Evolutionary conservation across 2,797 vertebrate genomes (phyloP).

Genomic region (Pristis pectinata): DNA sequence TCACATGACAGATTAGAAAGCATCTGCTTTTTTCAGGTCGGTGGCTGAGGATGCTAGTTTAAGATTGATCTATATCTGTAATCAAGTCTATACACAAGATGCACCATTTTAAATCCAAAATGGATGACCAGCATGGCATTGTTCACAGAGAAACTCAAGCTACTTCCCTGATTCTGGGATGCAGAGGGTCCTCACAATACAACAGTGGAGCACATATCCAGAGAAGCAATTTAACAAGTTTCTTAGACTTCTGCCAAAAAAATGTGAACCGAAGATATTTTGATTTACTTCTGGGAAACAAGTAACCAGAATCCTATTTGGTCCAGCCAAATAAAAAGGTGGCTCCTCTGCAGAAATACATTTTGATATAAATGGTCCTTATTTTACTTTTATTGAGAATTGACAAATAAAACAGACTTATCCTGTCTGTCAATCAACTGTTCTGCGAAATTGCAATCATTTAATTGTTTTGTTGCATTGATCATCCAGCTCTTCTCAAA

Average conservation of each 20-base stretch:
- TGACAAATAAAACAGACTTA: not conserved
- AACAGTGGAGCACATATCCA: not conserved
- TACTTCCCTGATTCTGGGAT: not conserved
- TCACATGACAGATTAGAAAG: not conserved
- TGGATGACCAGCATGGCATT: not conserved
- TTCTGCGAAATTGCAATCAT: not conserved
- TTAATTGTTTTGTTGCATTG: not conserved
- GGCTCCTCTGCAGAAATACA: not conserved
- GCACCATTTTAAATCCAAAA: not conserved
- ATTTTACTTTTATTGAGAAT: not conserved
- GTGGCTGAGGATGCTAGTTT: not conserved
- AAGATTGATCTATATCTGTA: not conserved
- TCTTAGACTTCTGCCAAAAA: not conserved
- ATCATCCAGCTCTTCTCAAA: not conserved
- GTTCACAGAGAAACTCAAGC: not conserved
- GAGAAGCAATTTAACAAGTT: not conserved
- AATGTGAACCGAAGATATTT: not conserved
- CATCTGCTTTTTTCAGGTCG: not conserved
- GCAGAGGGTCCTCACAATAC: not conserved
- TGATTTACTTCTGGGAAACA: not conserved
- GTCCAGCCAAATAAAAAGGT: not conserved
- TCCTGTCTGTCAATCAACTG: not conserved
- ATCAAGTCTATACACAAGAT: not conserved
- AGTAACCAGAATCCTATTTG: not conserved
- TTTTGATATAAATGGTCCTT: not conserved